Base-by-base conservation (phyloP, 1,140 invertebrate species). In the Paralvinella palmiformis region DNA sequence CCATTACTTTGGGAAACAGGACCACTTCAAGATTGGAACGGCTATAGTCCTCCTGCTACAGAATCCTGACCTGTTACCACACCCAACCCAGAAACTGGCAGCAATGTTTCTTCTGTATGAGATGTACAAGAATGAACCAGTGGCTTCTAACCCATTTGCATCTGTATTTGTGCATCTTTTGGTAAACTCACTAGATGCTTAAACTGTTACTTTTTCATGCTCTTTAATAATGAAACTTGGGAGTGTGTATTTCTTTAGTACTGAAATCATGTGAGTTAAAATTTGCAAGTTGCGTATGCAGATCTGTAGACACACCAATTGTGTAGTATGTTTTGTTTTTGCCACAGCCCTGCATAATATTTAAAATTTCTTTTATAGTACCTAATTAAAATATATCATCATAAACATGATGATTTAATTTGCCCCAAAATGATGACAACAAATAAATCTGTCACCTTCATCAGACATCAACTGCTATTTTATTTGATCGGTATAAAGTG, bases 21-120 rank as follows among this genome's bases (percentile, higher is more conserved):
- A 91, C 71, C 85, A 87, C 74, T 92, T 90, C 72, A 89, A 90
- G 82, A 84, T 82, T 67, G 80, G 81, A 55, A 78, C 74, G 55
- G 74, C 81, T 36, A 65, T 83, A 64, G 81, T 89, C 2, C 76
- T 89, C 64, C 71, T 91, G 6, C 74, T 91, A 7, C 88, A 90
- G 75, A 87, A 91, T 72, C 75, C 84, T 59, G 87, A 90, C 76
- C 73, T 91, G 2, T 73, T 91, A 17, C 83, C 86, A 29, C 85
- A 85, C 65, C 81, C 84, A 53, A 82, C 84, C 66, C 89, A 90
- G 73, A 81, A 87, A 59, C 71, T 91, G 53, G 85, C 86, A 33
- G 87, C 88, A 31, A 79, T 89, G 29, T 85, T 85, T 20, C 77
- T 91, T n/a, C 79, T 91, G 15, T 88, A 86, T 79, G 88, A 90